Percentiles rank a stretch among this genome's conserved stretches.
These are phyloP conservation scores for Eretmochelys imbricata DNA, from an alignment of 2,113 vertebrate genomes.

Conservation along the genomic window DNA sequence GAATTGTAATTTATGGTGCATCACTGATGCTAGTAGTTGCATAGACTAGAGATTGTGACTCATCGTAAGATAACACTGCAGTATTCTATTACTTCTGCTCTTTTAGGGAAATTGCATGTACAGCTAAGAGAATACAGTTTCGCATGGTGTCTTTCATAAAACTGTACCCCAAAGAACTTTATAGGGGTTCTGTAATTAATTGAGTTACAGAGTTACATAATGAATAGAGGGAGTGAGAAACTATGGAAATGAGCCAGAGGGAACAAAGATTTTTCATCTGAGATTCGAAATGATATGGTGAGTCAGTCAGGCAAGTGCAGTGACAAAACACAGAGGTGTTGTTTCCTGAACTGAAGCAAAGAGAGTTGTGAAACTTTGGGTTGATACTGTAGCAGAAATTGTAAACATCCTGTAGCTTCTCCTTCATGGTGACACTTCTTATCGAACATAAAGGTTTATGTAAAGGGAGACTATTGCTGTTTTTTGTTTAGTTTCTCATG, in stretches of 20 bases:
- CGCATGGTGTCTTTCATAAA: neutral
- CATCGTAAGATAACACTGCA: neutral
- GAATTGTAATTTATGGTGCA: neutral
- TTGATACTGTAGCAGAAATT: neutral
- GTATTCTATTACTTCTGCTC: conserved; percentile 2
- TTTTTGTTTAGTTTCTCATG: neutral
- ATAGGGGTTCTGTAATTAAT: neutral
- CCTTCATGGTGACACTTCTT: neutral
- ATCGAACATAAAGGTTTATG: neutral
- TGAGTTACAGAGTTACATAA: rapidly evolving
- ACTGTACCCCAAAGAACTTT: neutral
- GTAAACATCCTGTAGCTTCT: neutral
- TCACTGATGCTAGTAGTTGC: neutral
- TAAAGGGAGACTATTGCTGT: neutral
- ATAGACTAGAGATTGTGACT: neutral
- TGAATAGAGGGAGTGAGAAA: neutral
- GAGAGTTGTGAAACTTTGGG: neutral
- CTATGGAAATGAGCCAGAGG: neutral
- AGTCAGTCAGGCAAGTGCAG: neutral
- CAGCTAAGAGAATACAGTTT: neutral
- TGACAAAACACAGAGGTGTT: neutral
- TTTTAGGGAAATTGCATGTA: neutral
- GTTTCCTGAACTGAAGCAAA: neutral
- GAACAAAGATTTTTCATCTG: neutral
- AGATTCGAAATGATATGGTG: neutral